phyloP scores from a whole-genome alignment of 2,797 vertebrate species.

The Catostomus latipinnis region DNA sequence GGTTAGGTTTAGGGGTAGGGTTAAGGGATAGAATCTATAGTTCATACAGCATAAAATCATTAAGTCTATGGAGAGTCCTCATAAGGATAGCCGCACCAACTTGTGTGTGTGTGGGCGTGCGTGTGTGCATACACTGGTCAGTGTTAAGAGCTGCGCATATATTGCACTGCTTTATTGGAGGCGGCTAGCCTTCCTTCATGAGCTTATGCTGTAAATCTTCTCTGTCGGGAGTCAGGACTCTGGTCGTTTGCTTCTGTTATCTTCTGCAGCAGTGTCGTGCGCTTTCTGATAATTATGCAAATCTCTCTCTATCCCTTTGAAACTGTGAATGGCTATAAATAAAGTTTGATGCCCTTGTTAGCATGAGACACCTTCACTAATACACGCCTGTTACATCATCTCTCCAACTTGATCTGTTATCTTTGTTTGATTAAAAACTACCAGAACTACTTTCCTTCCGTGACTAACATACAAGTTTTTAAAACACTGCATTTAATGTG shows the following conservation, averaged over 20 bases:
- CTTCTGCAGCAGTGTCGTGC: slow-evolving; percentile 8
- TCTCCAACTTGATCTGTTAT: slow-evolving; percentile 4
- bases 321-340: slow-evolving; percentile 13
- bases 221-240: neutral
- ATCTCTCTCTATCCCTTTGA: slow-evolving; percentile 20
- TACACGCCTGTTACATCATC: neutral
- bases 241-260: neutral
- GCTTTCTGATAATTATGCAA: slow-evolving; percentile 48
- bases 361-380: slow-evolving; percentile 5
- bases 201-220: slow-evolving; percentile 10
- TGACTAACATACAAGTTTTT: slow-evolving; percentile 41
- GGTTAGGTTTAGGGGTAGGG: no score
- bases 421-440: slow-evolving; percentile 34
- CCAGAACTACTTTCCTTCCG: slow-evolving; percentile 6
- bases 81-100: no score
- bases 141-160: neutral
- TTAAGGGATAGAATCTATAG: no score
- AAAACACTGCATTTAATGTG: slow-evolving; percentile 56
- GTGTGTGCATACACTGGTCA: neutral
- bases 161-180: neutral
- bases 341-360: slow-evolving; percentile 29
- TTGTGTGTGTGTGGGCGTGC: no score
- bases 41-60: no score
- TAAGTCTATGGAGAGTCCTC: no score
- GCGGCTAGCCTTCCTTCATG: neutral